Evolutionary conservation across 2,113 vertebrate genomes (phyloP).

Genomic region (Pica pica): DNA sequence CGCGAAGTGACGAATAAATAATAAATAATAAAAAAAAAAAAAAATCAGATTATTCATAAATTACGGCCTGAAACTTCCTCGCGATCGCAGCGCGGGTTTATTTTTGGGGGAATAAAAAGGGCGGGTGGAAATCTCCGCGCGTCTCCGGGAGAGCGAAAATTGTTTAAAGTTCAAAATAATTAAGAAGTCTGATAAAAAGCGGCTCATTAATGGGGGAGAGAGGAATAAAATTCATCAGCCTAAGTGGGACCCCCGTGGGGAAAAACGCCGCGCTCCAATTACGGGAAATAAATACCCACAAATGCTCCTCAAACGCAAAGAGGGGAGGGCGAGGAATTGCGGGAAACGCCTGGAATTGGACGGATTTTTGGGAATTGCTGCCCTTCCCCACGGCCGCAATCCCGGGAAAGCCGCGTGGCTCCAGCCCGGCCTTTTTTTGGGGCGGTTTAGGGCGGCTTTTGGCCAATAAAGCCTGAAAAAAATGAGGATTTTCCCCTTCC

Average conservation of each 20-base stretch:
- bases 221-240: constrained; percentile 79
- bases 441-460: rapidly evolving
- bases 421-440: not conserved
- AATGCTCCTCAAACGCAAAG: not conserved
- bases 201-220: constrained; percentile 75
- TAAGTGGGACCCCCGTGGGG: constrained; percentile 80
- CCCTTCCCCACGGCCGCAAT: rapidly evolving
- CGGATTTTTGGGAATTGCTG: not conserved
- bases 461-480: not conserved
- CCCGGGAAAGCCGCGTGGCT: not conserved
- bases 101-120: not conserved
- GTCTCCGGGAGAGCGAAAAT: constrained; percentile 61
- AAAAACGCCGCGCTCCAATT: constrained; percentile 79
- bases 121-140: not conserved
- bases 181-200: constrained; percentile 79
- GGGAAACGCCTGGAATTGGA: not conserved
- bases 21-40: not conserved
- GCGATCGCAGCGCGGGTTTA: rapidly evolving
- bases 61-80: rapidly evolving
- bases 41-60: not conserved
- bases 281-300: constrained; percentile 71
- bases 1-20: not conserved
- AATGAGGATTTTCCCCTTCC: not conserved
- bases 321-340: not conserved
- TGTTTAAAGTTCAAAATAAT: constrained; percentile 79